Conservation (phyloP, 2,888 invertebrate species). For the Cylloceria caligata region DNA sequence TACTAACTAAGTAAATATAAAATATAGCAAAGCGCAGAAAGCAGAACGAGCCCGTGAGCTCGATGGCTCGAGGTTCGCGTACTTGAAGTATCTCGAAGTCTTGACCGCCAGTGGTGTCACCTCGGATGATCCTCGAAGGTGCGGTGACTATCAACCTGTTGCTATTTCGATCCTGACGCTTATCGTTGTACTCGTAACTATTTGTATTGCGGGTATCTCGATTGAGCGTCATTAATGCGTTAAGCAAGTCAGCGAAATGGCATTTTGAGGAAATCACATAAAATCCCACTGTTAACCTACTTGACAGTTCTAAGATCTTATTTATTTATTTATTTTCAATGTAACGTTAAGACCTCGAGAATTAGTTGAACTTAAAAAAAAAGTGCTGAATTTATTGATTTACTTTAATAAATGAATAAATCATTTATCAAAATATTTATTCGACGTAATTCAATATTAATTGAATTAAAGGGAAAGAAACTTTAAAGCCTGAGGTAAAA, state of each 20-base stretch:
- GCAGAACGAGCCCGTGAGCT: slow-evolving; percentile 54
- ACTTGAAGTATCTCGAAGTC: slow-evolving; percentile 45
- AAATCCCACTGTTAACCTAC: background rate
- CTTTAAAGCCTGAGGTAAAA: no score
- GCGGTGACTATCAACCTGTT: slow-evolving; percentile 33
- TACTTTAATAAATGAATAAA: no score
- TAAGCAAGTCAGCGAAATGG: slow-evolving; percentile 4
- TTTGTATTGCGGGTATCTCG: background rate
- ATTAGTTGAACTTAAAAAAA: no score
- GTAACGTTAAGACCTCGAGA: no score
- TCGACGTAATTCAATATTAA: no score
- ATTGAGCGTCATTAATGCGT: slow-evolving; percentile 18
- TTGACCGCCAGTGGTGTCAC: slow-evolving; percentile 35
- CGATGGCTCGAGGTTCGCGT: slow-evolving; percentile 47
- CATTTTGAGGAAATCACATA: slow-evolving; percentile 14
- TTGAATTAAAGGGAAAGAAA: no score
- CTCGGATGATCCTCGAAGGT: slow-evolving; percentile 49
- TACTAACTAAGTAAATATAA: slow-evolving; percentile 15
- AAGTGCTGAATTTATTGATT: no score
- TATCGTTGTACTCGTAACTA: background rate
- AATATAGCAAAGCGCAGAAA: slow-evolving; percentile 35
- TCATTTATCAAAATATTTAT: no score
- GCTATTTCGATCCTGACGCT: background rate
- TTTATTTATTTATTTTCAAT: background rate
- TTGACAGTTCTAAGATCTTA: background rate